These are phyloP conservation scores for Drosophila seguyi DNA, from an alignment of 1,140 invertebrate genomes.

Conservation along the genomic window DNA sequence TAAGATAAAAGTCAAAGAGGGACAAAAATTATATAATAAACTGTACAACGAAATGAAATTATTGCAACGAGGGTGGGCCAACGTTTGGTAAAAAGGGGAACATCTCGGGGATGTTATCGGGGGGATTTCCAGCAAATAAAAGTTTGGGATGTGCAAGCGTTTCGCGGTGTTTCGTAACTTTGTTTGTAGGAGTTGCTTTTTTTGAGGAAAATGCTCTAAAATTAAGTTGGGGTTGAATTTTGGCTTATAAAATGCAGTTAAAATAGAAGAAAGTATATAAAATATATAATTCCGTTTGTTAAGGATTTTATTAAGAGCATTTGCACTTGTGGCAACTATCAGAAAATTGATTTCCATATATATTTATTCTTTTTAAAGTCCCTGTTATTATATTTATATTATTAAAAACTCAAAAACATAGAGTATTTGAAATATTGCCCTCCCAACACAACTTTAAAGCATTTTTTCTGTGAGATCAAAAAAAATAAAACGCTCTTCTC, in stretches of 20 bases:
- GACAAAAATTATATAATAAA: slow-evolving; percentile 84
- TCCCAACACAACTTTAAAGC: slow-evolving; percentile 4
- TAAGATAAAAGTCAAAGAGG: slow-evolving; percentile 84
- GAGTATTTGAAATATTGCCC: not conserved
- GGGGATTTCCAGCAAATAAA: slow-evolving; percentile 44
- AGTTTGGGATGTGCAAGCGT: slow-evolving; percentile 45
- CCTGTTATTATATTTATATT: not conserved
- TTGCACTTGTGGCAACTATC: no score
- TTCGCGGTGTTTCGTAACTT: slow-evolving; percentile 31
- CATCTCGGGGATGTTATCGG: slow-evolving; percentile 3
- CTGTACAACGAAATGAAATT: slow-evolving; percentile 78
- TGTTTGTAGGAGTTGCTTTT: slow-evolving; percentile 33
- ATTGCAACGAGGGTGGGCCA: slow-evolving; percentile 49
- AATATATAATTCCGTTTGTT: fast-evolving
- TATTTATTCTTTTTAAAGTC: not conserved
- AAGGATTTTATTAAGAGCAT: not conserved
- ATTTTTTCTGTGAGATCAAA: slow-evolving; percentile 21
- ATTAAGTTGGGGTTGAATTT: not conserved
- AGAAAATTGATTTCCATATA: not conserved
- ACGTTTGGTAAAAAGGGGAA: not conserved
- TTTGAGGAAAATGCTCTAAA: not conserved
- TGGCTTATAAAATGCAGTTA: not conserved
- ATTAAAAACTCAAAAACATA: not conserved
- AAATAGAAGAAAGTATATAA: not conserved
- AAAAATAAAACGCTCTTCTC: not conserved